These are phyloP conservation scores for Hypsopygia costalis DNA, from an alignment of 2,888 invertebrate species.

Conservation along the genomic window DNA sequence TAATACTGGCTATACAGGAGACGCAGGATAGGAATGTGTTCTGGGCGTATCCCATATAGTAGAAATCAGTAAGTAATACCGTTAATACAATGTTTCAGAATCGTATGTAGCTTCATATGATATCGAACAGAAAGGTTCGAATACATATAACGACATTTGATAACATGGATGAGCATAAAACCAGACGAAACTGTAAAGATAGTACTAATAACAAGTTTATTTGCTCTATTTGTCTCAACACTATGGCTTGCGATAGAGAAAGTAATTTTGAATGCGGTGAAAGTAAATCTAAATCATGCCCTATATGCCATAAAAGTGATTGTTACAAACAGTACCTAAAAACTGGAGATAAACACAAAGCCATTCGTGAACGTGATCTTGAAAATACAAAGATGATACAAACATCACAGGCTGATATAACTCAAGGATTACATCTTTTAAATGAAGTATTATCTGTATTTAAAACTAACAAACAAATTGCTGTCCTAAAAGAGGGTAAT, in stretches of 20 bases:
- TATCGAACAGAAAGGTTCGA: conserved; percentile 39
- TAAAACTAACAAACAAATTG: conserved; percentile 37
- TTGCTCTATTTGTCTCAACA: conserved; percentile 55
- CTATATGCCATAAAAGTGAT: conserved; percentile 35
- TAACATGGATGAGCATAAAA: conserved; percentile 8
- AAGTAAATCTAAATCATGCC: conserved; percentile 33
- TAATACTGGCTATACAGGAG: no score
- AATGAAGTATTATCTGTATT: conserved; percentile 65
- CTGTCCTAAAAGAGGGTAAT: conserved; percentile 15
- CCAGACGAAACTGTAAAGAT: conserved; percentile 16
- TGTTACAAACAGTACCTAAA: neutral
- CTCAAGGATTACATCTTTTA: conserved; percentile 47
- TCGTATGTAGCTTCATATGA: conserved; percentile 37
- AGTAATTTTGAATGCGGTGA: conserved; percentile 19
- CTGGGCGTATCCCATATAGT: no score
- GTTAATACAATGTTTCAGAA: conserved; percentile 10
- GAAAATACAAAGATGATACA: conserved; percentile 38
- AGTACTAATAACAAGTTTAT: conserved; percentile 32
- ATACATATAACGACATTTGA: conserved; percentile 55
- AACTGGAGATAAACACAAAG: no score
- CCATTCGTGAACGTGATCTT: no score
- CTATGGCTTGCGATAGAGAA: conserved; percentile 20
- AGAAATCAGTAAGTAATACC: no score
- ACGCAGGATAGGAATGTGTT: no score
- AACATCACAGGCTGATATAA: conserved; percentile 42